Base-by-base conservation (phyloP, 2,797 vertebrate species). In the Tiaroga cobitis region DNA sequence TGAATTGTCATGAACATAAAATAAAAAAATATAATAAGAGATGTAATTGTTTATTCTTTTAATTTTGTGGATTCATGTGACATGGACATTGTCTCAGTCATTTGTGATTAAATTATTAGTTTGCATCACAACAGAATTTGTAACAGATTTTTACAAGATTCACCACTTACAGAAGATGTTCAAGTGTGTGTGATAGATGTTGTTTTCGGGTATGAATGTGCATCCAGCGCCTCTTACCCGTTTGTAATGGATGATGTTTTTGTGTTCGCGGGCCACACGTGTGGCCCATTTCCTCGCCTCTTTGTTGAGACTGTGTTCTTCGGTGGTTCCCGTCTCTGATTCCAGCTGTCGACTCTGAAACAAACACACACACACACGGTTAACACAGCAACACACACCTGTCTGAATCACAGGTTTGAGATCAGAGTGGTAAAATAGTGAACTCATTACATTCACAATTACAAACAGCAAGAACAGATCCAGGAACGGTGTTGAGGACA, bases 241-340 rank as follows among this genome's bases (percentile, higher is more conserved):
- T 83, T 97, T 98, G 79, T 95, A 96, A 91, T 98, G 97, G 72
- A 99, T 92, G 88, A 99, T 98, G 86, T 95, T 99, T 92, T 99
- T 99, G 94, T 99, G 98, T 91, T 99, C 98, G 8, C 98, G 93
- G 65, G 98, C 98, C 72, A 97, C 95, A 1, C 98, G 94, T 0
- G 97, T 98, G 0, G 98, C 98, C 98, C 98, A 99, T 85, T 98
- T 99, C 74, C 98, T 95, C 80, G 98, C 98, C 92, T 99, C 98
- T 87, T 99, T 99, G 94, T 99, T 99, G 89, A 99, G 94, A 91
- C 98, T 99, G 95, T 99, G 98, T 92, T 99, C 98, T 89, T 99
- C 98, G 0, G 97, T 98, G 1, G 97, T 98, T 1, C 97, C 97
- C 0, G 97, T 96, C 91, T 99, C 97, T 0, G 97, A 98, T 88